Base-by-base conservation (phyloP, 2,113 vertebrate genomes). In the Lophochroa leadbeateri region DNA sequence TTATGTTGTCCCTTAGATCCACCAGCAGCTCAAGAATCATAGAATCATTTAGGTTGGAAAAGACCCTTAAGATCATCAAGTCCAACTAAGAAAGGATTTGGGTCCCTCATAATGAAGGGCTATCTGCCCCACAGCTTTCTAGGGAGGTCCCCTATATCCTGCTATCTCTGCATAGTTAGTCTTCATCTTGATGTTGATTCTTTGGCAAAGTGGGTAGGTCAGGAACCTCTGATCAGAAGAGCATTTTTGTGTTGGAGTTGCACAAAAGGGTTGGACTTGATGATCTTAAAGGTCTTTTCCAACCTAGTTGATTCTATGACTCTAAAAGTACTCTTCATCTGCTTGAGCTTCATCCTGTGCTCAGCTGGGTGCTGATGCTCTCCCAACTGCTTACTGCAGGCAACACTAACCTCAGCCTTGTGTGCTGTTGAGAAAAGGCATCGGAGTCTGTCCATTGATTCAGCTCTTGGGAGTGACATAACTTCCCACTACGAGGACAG, bases 401-500 rank as follows among this genome's bases (percentile, higher is more conserved):
- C 89, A 57, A 61, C 60, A 3, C 6, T 33, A 65, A 58, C 60
- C 31, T 71, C 88, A 82, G 55, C 78, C 37, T 50, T 28, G n/a
- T 37, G n/a, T 5, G 9, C 23, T 19, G 12, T 35, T 23, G 60
- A 44, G 86, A 31, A 72, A 63, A 60, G 55, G 18, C 46, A 16
- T 14, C 19, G 7, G 69, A 64, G 27, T 52, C 44, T 29, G 43
- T 17, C 43, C 46, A 1, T n/a, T 16, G 37, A 17, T 43, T 18
- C 46, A 52, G 50, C 28, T 84, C 64, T 72, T 0, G 7, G 3
- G 17, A 44, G 24, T 37, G 87, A 37, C 15, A 3, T 13, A 57
- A 27, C 31, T 33, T 57, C 28, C 67, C 5, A 0, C 9, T 28
- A 20, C 0, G 58, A 46, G 64, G 41, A 15, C 28, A 50, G n/a